Conservation (phyloP, 2,888 invertebrate species). For the Drosophila tanythrix region DNA sequence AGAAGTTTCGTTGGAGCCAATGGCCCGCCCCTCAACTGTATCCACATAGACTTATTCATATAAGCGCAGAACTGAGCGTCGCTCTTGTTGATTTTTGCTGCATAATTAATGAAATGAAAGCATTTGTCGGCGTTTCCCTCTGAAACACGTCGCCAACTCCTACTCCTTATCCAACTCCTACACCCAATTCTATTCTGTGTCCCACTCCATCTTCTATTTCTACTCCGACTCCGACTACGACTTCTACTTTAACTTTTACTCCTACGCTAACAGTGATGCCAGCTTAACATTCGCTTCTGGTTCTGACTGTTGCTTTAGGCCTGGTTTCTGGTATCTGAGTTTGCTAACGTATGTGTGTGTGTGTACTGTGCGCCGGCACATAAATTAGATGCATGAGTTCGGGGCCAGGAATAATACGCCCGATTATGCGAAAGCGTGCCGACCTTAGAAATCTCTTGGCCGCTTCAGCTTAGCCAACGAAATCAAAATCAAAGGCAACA, state of each 20-base stretch:
- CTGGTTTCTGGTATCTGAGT: slow-evolving; percentile 1
- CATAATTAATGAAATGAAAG: slow-evolving; percentile 74
- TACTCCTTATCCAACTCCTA: not conserved
- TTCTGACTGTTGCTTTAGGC: slow-evolving; percentile 7
- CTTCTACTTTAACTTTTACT: not conserved
- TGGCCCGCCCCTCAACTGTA: not conserved
- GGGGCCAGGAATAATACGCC: slow-evolving; percentile 49
- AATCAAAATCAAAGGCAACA: slow-evolving; percentile 41
- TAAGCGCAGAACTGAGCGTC: not conserved
- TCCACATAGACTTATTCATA: slow-evolving; percentile 7
- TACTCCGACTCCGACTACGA: not conserved
- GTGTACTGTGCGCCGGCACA: slow-evolving; percentile 23
- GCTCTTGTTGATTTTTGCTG: slow-evolving; percentile 61
- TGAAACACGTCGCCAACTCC: not conserved
- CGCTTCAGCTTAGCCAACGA: slow-evolving; percentile 29
- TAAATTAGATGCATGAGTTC: slow-evolving; percentile 49
- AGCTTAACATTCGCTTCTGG: slow-evolving; percentile 7
- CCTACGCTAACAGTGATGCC: not conserved
- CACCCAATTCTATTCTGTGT: not conserved
- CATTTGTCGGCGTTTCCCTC: slow-evolving; percentile 27
- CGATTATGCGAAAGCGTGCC: slow-evolving; percentile 65
- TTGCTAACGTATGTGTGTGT: slow-evolving; percentile 4
- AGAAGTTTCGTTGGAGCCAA: slow-evolving; percentile 21
- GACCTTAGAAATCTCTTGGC: slow-evolving; percentile 39
- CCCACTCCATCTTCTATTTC: not conserved